Evolutionary conservation across 2,113 vertebrate genomes (phyloP), one percentile per base, ranked within the genome.

Genomic region (Tupaia chinensis): DNA sequence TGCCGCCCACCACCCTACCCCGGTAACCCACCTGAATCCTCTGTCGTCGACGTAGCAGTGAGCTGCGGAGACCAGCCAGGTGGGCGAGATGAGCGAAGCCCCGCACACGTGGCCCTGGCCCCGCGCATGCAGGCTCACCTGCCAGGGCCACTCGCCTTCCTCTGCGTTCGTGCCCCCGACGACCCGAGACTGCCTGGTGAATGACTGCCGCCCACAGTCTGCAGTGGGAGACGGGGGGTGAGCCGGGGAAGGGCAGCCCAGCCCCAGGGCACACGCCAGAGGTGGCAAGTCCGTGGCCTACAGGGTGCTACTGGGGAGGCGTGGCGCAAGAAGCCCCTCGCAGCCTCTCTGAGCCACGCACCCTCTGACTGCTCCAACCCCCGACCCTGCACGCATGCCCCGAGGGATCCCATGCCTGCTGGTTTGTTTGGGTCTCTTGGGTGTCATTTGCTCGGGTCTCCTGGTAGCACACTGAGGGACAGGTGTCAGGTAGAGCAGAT

Each of bases 111-210:
- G 99, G 19, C 99, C 98, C 0, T 34, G 70, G n/a, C 44, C 73
- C 91, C 95, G 98, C 25, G 96, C 89, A 0, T 99, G 99, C 20
- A 99, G 99, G 98, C 99, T 99, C 98, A 99, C 99, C 97, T 99
- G 99, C 99, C 99, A 99, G 0, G 99, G 99, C 98, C 99, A 99
- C 94, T 99, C 99, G 0, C 99, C 99, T 9, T 96, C 96, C 0
- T 98, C 98, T 0, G 99, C 98, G 0, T 99, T 96, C 96, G 98
- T 97, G 27, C 99, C 99, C 0, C 99, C 99, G 0, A 99, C 99
- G 0, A 99, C 99, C n/a, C 99, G 99, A 0, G 99, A 98, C 12
- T 97, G 96, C 94, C 96, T 99, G 25, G 25, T 89, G 58, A 98
- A 99, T 0, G 96, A 96, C 4, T 98, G 99, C 68, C 54, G 97